These are phyloP conservation scores for Ciona savignyi DNA, from an alignment of 23 tunicate species.

Conservation along the genomic window DNA sequence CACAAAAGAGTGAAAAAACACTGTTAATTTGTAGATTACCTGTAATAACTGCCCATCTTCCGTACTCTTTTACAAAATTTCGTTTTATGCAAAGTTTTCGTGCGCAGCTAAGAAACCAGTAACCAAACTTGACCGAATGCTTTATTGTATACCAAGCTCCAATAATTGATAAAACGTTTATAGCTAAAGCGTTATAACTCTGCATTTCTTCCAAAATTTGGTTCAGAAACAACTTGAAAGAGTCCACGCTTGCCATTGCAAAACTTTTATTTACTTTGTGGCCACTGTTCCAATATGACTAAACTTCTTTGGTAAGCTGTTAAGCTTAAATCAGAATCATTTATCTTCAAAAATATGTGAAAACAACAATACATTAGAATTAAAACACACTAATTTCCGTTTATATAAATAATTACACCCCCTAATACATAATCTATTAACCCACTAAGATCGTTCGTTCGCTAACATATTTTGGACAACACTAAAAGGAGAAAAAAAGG, in stretches of 20 bases:
- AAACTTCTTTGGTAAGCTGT: no score
- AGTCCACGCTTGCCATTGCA: constrained; percentile 41
- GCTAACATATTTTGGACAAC: no score
- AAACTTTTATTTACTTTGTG: no score
- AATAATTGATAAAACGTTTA: constrained; percentile 30
- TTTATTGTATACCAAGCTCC: constrained; percentile 83
- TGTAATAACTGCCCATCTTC: constrained; percentile 85
- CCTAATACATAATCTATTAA: no score
- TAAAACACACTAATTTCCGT: no score
- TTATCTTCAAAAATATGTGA: no score
- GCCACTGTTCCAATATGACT: no score
- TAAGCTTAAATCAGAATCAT: no score
- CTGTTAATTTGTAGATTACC: constrained; percentile 20
- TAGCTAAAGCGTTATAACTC: constrained; percentile 5
- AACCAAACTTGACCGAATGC: constrained; percentile 22
- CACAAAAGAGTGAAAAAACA: not conserved
- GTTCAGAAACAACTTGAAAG: constrained; percentile 39
- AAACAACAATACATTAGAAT: no score
- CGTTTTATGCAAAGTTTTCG: not conserved
- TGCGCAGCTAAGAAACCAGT: constrained; percentile 3
- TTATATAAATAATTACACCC: no score
- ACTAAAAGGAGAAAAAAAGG: no score
- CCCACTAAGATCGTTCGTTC: no score
- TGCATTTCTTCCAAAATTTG: constrained; percentile 28
- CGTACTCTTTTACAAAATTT: constrained; percentile 61